Conservation (phyloP, 2,113 vertebrate species). For the Saguinus midas region DNA sequence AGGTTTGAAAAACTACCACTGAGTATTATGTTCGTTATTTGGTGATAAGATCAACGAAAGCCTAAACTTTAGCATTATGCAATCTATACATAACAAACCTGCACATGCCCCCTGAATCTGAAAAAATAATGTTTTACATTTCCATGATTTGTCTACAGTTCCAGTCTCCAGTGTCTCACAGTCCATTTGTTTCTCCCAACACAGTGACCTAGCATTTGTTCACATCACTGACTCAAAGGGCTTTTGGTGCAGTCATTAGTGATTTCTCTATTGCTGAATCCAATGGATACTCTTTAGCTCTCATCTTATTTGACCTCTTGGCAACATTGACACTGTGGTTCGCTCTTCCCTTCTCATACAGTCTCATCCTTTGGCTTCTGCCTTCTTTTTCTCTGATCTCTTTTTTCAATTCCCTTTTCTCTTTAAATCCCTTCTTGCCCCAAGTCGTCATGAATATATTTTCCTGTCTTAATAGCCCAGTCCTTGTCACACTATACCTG, state of each 20-base stretch:
- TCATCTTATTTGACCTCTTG: neutral
- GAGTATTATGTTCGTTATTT: no score
- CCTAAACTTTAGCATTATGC: no score
- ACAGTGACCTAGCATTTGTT: neutral
- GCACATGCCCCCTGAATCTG: no score
- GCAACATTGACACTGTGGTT: neutral
- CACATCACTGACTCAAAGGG: neutral
- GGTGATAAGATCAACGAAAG: no score
- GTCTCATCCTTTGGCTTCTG: neutral
- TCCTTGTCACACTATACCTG: neutral
- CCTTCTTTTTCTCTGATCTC: neutral
- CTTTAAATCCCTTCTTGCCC: neutral
- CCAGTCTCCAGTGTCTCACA: neutral
- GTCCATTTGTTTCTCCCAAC: neutral
- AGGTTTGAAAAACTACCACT: no score
- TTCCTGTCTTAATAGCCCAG: neutral
- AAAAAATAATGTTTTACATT: neutral
- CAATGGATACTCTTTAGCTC: neutral
- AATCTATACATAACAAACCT: no score
- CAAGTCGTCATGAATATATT: neutral
- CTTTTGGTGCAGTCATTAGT: neutral
- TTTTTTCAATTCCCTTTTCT: neutral
- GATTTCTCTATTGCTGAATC: neutral
- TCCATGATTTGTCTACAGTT: neutral
- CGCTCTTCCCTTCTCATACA: neutral